Percentiles rank a stretch among this genome's conserved stretches.
phyloP scores from a whole-genome alignment of 2,888 invertebrate species.

The Leptopilina drosophilae region DNA sequence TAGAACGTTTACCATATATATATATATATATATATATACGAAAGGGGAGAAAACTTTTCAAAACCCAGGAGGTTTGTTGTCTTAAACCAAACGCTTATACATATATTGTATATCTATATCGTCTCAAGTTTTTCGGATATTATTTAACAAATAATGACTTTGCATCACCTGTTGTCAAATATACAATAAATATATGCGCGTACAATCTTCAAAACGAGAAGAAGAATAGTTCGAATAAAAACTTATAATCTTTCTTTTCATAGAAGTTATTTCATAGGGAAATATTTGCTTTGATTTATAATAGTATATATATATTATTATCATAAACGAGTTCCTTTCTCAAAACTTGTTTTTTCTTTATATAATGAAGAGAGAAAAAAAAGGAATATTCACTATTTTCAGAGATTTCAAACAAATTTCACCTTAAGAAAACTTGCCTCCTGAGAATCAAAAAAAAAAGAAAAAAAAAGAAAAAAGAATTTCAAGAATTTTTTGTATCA shows the following conservation, averaged over 20 bases:
- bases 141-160: slow-evolving; percentile 68
- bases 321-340: slow-evolving; percentile 24
- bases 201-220: not conserved
- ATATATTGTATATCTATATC: slow-evolving; percentile 41
- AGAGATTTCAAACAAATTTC: slow-evolving; percentile 37
- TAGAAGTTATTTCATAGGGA: slow-evolving; percentile 35
- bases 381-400: slow-evolving; percentile 30
- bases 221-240: slow-evolving; percentile 20
- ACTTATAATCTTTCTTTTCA: slow-evolving; percentile 36
- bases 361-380: not conserved
- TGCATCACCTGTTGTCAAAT: slow-evolving; percentile 45
- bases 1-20: slow-evolving; percentile 32
- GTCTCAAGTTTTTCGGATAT: slow-evolving; percentile 59
- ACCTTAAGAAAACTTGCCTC: slow-evolving; percentile 27
- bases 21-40: not conserved
- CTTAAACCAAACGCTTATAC: slow-evolving; percentile 57
- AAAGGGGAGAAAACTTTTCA: slow-evolving; percentile 48
- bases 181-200: not conserved
- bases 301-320: not conserved
- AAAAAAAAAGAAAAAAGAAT: not conserved
- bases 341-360: slow-evolving; percentile 31
- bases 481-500: slow-evolving; percentile 5
- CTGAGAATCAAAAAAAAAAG: not conserved
- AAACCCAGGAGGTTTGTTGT: slow-evolving; percentile 66
- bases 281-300: slow-evolving; percentile 34